A percentile compares a stretch with the other conserved stretches of the same genome.
These are phyloP conservation scores for Lagodon rhomboides DNA, from an alignment of 2,797 vertebrate species.

Conservation along the genomic window DNA sequence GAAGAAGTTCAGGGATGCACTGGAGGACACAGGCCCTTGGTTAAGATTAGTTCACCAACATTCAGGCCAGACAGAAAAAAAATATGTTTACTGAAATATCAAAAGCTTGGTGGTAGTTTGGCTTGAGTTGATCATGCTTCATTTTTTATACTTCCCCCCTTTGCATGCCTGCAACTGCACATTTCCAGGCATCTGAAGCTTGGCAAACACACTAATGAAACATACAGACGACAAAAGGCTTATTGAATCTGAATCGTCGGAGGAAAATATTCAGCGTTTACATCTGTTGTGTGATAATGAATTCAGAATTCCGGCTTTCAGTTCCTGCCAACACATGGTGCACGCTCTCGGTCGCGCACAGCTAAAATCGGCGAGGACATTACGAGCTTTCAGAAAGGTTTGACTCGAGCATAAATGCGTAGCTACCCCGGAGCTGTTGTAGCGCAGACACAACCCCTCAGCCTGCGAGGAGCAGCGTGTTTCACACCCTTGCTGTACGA, in stretches of 20 bases:
- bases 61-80: not conserved
- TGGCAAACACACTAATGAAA: constrained; percentile 51
- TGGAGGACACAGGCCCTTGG: not conserved
- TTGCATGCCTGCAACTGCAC: constrained; percentile 4
- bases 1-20: constrained; percentile 18
- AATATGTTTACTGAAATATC: not conserved
- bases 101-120: not conserved
- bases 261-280: constrained; percentile 72
- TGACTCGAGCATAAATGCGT: constrained; percentile 51
- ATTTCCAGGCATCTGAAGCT: constrained; percentile 43
- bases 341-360: constrained; percentile 27
- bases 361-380: constrained; percentile 47
- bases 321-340: constrained; percentile 37
- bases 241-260: constrained; percentile 27
- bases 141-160: constrained; percentile 17
- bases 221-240: constrained; percentile 58
- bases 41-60: constrained; percentile 9
- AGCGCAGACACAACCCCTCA: constrained; percentile 90
- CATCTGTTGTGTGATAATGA: constrained; percentile 89
- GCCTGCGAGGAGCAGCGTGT: constrained; percentile 87
- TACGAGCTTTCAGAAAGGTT: constrained; percentile 56
- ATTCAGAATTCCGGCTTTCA: constrained; percentile 87
- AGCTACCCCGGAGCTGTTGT: constrained; percentile 57
- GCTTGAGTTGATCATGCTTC: not conserved
- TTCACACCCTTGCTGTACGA: constrained; percentile 87